These are phyloP conservation scores for Eilema sororculum DNA, from an alignment of 2,888 invertebrate species.

Conservation along the genomic window DNA sequence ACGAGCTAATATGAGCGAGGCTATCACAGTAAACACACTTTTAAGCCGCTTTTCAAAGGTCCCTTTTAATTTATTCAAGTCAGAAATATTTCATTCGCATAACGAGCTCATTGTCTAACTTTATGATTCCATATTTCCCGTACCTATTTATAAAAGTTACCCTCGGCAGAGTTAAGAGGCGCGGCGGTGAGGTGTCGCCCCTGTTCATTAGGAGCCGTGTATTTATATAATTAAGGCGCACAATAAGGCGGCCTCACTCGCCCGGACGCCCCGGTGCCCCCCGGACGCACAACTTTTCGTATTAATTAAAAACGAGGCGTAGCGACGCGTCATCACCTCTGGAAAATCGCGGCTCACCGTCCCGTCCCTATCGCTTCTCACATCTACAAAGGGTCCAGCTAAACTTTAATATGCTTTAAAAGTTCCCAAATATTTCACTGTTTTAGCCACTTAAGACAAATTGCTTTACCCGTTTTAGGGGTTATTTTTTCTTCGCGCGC, in stretches of 20 bases:
- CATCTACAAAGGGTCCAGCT: constrained; percentile 63
- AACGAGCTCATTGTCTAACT: constrained; percentile 72
- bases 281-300: constrained; percentile 67
- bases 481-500: constrained; percentile 62
- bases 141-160: constrained; percentile 71
- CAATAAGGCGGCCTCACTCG: constrained; percentile 59
- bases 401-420: constrained; percentile 79
- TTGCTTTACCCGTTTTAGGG: constrained; percentile 68
- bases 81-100: constrained; percentile 68
- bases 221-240: constrained; percentile 63
- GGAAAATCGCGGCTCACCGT: constrained; percentile 56
- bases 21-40: constrained; percentile 40
- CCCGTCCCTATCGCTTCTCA: constrained; percentile 60
- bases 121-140: constrained; percentile 74
- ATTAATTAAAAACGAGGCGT: constrained; percentile 74
- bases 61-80: constrained; percentile 67
- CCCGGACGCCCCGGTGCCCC: constrained; percentile 16
- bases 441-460: constrained; percentile 82
- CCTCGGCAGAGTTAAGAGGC: constrained; percentile 54
- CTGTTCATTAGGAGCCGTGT: constrained; percentile 64
- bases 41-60: constrained; percentile 44
- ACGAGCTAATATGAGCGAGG: constrained; percentile 21
- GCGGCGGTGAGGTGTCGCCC: constrained; percentile 62
- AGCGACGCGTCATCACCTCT: constrained; percentile 63
- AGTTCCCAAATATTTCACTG: constrained; percentile 82